These are phyloP conservation scores for Anastatus disparis DNA, from an alignment of 1,140 invertebrate species.

Conservation along the genomic window DNA sequence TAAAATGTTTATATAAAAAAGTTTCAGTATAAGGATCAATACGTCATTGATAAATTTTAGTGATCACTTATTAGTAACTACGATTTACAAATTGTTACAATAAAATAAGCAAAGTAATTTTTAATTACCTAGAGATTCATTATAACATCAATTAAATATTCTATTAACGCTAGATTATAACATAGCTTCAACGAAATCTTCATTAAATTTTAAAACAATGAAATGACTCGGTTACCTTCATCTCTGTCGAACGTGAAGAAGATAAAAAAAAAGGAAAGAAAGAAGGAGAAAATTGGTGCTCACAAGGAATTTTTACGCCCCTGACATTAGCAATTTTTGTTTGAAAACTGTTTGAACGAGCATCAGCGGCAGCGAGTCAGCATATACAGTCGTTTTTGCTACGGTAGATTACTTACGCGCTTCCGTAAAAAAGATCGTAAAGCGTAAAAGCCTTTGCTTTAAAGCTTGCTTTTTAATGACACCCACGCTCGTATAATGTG, in stretches of 20 bases:
- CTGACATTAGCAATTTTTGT: conserved; percentile 40
- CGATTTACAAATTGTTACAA: too few relatives aligned
- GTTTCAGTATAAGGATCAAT: too few relatives aligned
- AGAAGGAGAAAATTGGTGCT: not conserved
- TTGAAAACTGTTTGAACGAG: conserved; percentile 39
- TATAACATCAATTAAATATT: conserved; percentile 7
- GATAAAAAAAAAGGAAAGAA: too few relatives aligned
- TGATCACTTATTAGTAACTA: too few relatives aligned
- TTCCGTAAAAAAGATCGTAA: conserved; percentile 43
- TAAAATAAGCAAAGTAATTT: too few relatives aligned
- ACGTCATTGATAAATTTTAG: too few relatives aligned
- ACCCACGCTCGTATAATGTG: conserved; percentile 41
- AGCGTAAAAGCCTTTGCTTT: conserved; percentile 42
- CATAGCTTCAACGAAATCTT: conserved; percentile 24
- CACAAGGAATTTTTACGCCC: conserved; percentile 29
- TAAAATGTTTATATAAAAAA: too few relatives aligned
- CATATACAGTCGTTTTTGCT: not conserved
- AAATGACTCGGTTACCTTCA: conserved; percentile 7
- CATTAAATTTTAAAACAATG: conserved; percentile 19
- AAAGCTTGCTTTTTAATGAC: conserved; percentile 44
- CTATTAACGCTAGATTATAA: not conserved
- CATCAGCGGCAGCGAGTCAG: conserved; percentile 17
- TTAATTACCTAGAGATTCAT: too few relatives aligned
- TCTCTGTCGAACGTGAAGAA: not conserved
- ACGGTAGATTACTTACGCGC: conserved; percentile 41